Evolutionary conservation across 2,797 vertebrate species (phyloP), one percentile per base, ranked within the genome.

Genomic region (Megaceryle alcyon): DNA sequence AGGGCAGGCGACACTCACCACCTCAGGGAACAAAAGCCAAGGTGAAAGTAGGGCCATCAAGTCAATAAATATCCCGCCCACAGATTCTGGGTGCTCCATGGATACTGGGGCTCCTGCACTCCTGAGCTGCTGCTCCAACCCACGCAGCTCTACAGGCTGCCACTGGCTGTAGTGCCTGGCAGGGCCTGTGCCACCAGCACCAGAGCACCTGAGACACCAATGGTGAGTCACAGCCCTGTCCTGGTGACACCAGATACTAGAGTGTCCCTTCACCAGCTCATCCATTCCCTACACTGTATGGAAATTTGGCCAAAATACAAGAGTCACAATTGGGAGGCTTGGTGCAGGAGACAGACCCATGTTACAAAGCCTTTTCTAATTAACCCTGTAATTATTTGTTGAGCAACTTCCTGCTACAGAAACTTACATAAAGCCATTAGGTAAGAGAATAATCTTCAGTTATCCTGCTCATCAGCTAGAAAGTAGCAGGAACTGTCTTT

Each of bases 341-440:
- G 37, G 33, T 0, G 3, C n/a, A 54, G 41, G 16, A 91, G 71
- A 61, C 23, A 11, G 69, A 22, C 71, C 82, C 16, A 2, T 12
- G 25, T 48, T 85, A 57, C 76, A 65, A 51, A 79, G 17, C 21
- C 46, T 61, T 46, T 78, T 54, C 49, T 70, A 60, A 92, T 93
- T 83, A 96, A 94, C n/a, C 66, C 86, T 43, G 7, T 65, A 57
- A 96, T 96, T 92, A 94, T 60, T 79, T 65, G 68, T 96, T 94
- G 82, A 92, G 94, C 86, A 97, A 94, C 83, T 93, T 95, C 94
- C 94, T 94, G 90, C 81, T 86, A 75, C 46, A 26, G 92, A 84
- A 91, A 65, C 60, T 97, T 81, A 84, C 78, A 90, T 86, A 87
- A 92, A 96, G 59, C 35, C 82, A 81, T 86, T 37, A 37, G 56